Evolutionary conservation across 1,140 invertebrate genomes (phyloP).

Genomic region (Phenacoccus solenopsis): DNA sequence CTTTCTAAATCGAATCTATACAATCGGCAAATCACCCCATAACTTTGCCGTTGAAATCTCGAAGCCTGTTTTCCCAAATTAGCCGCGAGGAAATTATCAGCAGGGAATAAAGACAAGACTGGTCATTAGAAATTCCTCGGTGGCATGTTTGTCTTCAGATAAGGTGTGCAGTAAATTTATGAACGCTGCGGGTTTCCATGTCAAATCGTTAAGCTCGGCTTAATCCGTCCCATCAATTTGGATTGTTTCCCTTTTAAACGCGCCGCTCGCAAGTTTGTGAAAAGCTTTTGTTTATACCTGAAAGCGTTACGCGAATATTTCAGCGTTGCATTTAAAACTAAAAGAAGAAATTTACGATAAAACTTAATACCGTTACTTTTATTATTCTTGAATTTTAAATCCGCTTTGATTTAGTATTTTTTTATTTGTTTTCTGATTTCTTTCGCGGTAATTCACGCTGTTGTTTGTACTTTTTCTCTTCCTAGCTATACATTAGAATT

Average conservation of each 20-base stretch:
- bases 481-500: not conserved
- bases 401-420: not conserved
- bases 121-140: conserved; percentile 11
- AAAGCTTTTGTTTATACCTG: conserved; percentile 2
- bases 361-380: not conserved
- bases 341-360: not conserved
- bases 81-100: not conserved
- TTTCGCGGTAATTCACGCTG: not conserved
- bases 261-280: not conserved
- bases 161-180: conserved; percentile 7
- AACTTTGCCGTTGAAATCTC: too few relatives aligned
- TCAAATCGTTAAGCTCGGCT: conserved; percentile 9
- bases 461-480: not conserved
- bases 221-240: conserved; percentile 13
- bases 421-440: not conserved
- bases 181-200: conserved; percentile 14
- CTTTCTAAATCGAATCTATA: too few relatives aligned
- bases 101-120: conserved; percentile 1
- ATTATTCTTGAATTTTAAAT: conserved; percentile 4
- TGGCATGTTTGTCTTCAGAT: conserved; percentile 10
- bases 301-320: not conserved
- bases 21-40: too few relatives aligned
- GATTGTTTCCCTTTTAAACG: conserved; percentile 10
- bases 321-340: too few relatives aligned
- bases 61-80: too few relatives aligned